Percentiles rank a stretch among this genome's conserved stretches.
phyloP scores from a whole-genome alignment of 2,888 invertebrate species.

The Acanthacorydalis orientalis region DNA sequence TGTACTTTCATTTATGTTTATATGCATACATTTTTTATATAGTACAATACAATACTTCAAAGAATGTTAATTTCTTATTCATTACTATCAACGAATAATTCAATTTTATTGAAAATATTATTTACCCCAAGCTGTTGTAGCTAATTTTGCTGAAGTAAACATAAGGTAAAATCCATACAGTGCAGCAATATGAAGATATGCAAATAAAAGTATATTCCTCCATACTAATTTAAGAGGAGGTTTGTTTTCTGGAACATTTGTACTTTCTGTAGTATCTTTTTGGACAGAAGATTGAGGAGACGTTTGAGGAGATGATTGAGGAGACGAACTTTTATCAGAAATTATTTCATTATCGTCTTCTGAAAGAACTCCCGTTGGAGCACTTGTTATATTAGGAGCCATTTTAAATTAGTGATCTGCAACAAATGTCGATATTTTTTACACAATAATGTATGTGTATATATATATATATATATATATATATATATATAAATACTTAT shows the following conservation, averaged over 20 bases:
- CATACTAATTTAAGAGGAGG: slow-evolving; percentile 50
- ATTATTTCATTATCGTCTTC: slow-evolving; percentile 48
- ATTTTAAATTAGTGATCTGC: slow-evolving; percentile 12
- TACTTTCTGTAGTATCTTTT: slow-evolving; percentile 12
- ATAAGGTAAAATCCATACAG: slow-evolving; percentile 59
- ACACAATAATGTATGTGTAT: background rate
- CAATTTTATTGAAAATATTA: too few relatives aligned
- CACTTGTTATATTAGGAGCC: slow-evolving; percentile 21
- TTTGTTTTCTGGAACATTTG: slow-evolving; percentile 26
- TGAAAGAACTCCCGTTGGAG: slow-evolving; percentile 40
- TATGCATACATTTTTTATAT: background rate
- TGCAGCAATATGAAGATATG: slow-evolving; percentile 57
- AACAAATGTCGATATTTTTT: slow-evolving; percentile 4
- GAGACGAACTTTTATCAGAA: slow-evolving; percentile 22
- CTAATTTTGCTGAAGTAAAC: slow-evolving; percentile 55
- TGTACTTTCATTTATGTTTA: too few relatives aligned
- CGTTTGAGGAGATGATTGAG: background rate
- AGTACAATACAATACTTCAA: background rate
- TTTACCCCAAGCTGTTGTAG: slow-evolving; percentile 57
- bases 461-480: too few relatives aligned
- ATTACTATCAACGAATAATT: too few relatives aligned
- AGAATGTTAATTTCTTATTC: background rate
- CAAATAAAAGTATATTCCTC: slow-evolving; percentile 67
- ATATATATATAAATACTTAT: too few relatives aligned
- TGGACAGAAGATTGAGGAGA: slow-evolving; percentile 5